Evolutionary conservation across 2,888 invertebrate genomes (phyloP).

Genomic region (Tetragnatha montana): DNA sequence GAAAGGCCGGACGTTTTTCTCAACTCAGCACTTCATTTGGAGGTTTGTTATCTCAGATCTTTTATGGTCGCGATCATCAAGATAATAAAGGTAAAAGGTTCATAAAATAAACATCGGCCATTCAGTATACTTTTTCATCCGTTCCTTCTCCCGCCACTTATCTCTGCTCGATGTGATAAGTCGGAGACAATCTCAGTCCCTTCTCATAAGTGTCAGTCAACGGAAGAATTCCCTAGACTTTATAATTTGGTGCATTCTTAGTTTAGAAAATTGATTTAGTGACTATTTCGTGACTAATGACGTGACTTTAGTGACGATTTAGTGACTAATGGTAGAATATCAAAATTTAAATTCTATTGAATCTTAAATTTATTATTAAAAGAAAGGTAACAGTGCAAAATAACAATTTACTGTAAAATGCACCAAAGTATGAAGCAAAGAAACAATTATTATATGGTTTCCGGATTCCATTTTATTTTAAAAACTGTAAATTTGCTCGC

Average conservation of each 20-base stretch:
- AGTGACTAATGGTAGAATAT: no score
- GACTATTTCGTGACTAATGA: background rate
- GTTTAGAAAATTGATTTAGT: background rate
- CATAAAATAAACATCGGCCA: constrained; percentile 56
- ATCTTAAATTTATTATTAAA: no score
- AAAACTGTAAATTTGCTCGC: no score
- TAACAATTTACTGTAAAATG: no score
- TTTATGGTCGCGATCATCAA: constrained; percentile 22
- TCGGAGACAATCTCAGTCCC: constrained; percentile 30
- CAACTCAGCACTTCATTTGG: background rate
- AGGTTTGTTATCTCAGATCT: constrained; percentile 21
- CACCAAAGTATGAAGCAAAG: no score
- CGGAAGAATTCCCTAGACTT: background rate
- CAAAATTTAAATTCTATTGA: background rate
- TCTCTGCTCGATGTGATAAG: constrained; percentile 33
- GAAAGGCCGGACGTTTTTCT: background rate
- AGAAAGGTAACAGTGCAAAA: no score
- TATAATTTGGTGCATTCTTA: background rate
- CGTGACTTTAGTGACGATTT: background rate
- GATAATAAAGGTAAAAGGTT: constrained; percentile 62
- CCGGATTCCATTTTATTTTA: no score
- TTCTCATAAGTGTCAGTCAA: background rate
- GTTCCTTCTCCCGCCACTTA: constrained; percentile 19
- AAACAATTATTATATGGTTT: no score
- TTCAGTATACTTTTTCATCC: constrained; percentile 25